Percentiles rank a stretch among this genome's conserved stretches.
phyloP scores from a whole-genome alignment of 2,113 vertebrate species.

The Sylvietta virens region DNA sequence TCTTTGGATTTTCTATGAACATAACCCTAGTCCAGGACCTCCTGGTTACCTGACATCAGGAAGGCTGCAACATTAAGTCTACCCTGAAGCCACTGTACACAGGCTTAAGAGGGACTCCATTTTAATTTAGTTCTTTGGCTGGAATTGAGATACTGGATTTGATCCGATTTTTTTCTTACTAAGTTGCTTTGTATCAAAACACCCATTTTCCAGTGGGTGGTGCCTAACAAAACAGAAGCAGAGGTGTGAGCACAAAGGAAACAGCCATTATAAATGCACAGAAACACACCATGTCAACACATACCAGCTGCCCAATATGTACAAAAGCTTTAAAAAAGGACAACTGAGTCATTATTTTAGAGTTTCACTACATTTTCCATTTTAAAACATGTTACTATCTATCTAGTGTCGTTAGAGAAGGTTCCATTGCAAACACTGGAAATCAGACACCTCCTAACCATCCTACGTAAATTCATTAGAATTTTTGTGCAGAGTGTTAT shows the following conservation, averaged over 20 bases:
- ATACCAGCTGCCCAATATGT: neutral
- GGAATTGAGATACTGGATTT: neutral
- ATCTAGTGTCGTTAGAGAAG: neutral
- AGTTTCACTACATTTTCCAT: neutral
- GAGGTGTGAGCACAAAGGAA: neutral
- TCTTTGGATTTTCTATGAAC: neutral
- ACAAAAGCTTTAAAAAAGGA: neutral
- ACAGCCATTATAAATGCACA: neutral
- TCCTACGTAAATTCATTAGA: neutral
- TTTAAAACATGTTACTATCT: neutral
- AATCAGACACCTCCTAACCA: neutral
- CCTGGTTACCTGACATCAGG: neutral
- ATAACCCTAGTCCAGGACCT: neutral
- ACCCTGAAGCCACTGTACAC: neutral
- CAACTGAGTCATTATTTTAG: neutral
- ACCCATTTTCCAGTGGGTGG: neutral
- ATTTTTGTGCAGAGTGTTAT: constrained; percentile 8
- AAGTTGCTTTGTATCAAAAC: constrained; percentile 9
- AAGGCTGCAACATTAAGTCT: neutral
- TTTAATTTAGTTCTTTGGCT: neutral
- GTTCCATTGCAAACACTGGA: neutral
- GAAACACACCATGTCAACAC: neutral
- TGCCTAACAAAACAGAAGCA: constrained; percentile 17
- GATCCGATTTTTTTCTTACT: neutral
- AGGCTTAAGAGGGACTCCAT: neutral